These are phyloP conservation scores for Lithophane leautieri DNA, from an alignment of 2,888 invertebrate species.

Conservation along the genomic window DNA sequence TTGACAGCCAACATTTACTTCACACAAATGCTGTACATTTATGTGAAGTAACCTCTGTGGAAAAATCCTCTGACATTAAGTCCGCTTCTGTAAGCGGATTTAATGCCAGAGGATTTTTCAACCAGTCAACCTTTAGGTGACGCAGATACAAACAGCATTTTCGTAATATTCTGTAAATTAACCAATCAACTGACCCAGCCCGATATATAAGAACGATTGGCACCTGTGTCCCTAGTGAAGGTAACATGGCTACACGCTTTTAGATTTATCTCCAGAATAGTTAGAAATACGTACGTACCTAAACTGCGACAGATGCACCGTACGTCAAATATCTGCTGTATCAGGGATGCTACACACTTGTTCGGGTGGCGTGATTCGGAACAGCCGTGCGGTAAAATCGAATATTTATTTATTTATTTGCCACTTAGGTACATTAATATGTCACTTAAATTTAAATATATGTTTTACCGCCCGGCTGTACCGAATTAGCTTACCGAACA, in stretches of 20 bases:
- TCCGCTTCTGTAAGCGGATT: too few species aligned
- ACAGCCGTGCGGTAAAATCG: not conserved
- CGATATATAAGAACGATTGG: not conserved
- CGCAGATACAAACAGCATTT: not conserved
- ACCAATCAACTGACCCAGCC: not conserved
- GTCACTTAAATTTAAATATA: too few species aligned
- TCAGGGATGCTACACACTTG: not conserved
- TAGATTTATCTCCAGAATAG: not conserved
- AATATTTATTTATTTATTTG: too few species aligned
- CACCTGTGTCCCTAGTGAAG: not conserved
- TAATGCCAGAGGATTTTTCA: not conserved
- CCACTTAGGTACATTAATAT: too few species aligned
- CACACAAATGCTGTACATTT: too few species aligned
- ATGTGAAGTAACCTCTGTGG: too few species aligned
- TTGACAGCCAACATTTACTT: too few species aligned
- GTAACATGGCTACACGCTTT: not conserved
- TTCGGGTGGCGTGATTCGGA: too few species aligned
- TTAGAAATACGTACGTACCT: not conserved
- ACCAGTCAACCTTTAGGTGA: not conserved
- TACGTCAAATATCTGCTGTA: too few species aligned
- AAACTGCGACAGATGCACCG: too few species aligned
- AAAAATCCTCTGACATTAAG: too few species aligned
- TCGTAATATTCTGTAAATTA: not conserved
- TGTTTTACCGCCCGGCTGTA: too few species aligned
- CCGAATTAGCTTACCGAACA: not conserved